Base-by-base conservation (phyloP, 2,888 invertebrate genomes). In the Calameuta pallipes region DNA sequence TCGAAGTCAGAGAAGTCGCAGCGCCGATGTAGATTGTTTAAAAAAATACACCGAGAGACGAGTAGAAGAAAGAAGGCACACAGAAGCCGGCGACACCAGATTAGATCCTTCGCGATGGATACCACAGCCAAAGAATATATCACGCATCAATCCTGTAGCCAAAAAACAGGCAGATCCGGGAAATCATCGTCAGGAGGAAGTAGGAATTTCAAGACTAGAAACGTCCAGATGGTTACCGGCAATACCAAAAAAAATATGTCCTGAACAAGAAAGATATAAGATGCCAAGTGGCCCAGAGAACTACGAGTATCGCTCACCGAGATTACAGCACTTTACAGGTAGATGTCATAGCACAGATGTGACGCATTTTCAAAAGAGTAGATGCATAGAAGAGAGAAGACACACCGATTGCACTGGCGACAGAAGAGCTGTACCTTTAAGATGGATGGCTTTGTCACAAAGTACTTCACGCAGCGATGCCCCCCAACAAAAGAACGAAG, bases 11-110 rank as follows among this genome's bases (percentile, higher is more conserved):
- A 85, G 89, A 80, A 90, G 90, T 78, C 87, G 89, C 35, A 89
- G 89, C 81, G 88, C 88, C 77, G 90, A 90, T 78, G 87, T 90
- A 36, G 90, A 90, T 79, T 86, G 87, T 37, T 78, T 90, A 71
- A 89, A 86, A 76, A 89, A 89, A 76, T 88, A 89, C 80, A 85
- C 87, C 15, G 89, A 88, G 73, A 83, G 89, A 33, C 85, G 87
- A 15, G 87, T 90, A 12, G 90, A 89, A 79, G 86, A 88, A 13
- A 84, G 90, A 31, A 82, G 90, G 69, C 86, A 88, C 78, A 89
- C 90, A 1, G 90, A 90, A 33, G 78, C 83, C 9, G 81, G 83
- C 31, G 37, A 81, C 11, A 81, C 82, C 75, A 82, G 82, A 36
- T 68, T 84, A 41, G 83, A 85, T 68, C 80, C 85, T 0, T 82